Evolutionary conservation across 2,888 invertebrate species (phyloP), one percentile per base, ranked within the genome.

Genomic region (Drosophila neonasuta): DNA sequence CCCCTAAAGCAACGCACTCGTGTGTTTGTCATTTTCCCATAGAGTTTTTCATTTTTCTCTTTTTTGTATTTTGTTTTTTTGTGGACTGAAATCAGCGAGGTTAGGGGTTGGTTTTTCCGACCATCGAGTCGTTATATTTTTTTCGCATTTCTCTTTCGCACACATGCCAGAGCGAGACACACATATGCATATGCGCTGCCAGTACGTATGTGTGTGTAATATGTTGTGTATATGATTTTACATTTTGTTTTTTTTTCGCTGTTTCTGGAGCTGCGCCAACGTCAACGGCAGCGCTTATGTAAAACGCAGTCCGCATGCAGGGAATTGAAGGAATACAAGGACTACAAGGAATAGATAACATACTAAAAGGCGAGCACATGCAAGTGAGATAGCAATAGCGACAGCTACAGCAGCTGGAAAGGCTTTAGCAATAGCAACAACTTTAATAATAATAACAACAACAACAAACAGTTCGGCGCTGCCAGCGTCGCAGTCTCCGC

Each of bases 31-130:
- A 73, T 67, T 77, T 78, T 72, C 76, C 74, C 74, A 62, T 41
- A 62, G 62, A 74, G 63, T 78, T 65, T 77, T 66, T 63, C 51
- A 24, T 60, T 61, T 49, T 63, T 67, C 74, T 74, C 58, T 64
- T 66, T 62, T 71, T 51, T 51, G 64, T 68, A 48, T 60, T 20
- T 20, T 20, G 60, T 44, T 34, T 57, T 68, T 46, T 67, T 68
- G 50, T 63, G 67, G 52, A 61, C 60, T 50, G 72, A 78, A 78
- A 77, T 57, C 73, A 60, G 69, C 59, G 71, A 74, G 77, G 78
- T 80, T 79, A 76, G 74, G 81, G 82, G 86, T 86, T 85, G 87
- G 75, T 86, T 88, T 86, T 86, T 82, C 81, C 82, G 71, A 81
- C 68, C 80, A 70, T 66, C 69, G 79, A 76, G 58, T 71, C 63